Evolutionary conservation across 64 coral and sea anemone species (phyloP), one percentile per base, ranked within the genome.

Genomic region (Pocillopora verrucosa): DNA sequence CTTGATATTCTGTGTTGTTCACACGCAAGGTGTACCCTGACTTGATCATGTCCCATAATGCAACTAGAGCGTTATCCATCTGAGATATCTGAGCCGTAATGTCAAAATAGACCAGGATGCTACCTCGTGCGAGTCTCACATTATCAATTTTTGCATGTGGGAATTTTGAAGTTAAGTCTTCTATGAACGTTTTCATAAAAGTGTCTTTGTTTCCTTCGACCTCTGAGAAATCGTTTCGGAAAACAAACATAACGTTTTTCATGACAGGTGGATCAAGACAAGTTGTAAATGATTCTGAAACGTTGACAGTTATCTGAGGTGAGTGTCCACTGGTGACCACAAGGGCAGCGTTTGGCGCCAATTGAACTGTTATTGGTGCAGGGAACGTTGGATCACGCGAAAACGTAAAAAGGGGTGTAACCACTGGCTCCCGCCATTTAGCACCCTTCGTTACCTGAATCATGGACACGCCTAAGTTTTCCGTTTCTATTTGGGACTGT

Each of bases 61-160:
- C 61, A 74, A 64, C 61, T 30, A 94, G 79, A 60, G 83, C 75
- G 9, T 22, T 67, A 3, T 87, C 68, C 75, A 94, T 89, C 35
- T 56, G 26, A 22, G 92, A 90, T 51, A 10, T 37, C 59, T 67
- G 87, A 15, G 80, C 68, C 30, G 81, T 76, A 16, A 81, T 35
- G 37, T 90, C 81, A 76, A 94, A 94, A 26, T 60, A 73, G 5
- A 90, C 92, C 37, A 65, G 16, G 4, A 94, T 94, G 70, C 92
- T 94, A 15, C 92, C 92, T 17, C 80, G 75, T 30, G 62, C 67
- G 1, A 94, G 61, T 45, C 16, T 77, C 6, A 94, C 58, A 5
- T 84, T 90, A 19, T 76, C 13, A 59, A 94, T 87, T 56, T 80
- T 90, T 16, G 61, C 75, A 59, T 45, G 60, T 17, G 72, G 37